Conservation (phyloP, 2,888 invertebrate genomes). For the Phaonia tiefii region DNA sequence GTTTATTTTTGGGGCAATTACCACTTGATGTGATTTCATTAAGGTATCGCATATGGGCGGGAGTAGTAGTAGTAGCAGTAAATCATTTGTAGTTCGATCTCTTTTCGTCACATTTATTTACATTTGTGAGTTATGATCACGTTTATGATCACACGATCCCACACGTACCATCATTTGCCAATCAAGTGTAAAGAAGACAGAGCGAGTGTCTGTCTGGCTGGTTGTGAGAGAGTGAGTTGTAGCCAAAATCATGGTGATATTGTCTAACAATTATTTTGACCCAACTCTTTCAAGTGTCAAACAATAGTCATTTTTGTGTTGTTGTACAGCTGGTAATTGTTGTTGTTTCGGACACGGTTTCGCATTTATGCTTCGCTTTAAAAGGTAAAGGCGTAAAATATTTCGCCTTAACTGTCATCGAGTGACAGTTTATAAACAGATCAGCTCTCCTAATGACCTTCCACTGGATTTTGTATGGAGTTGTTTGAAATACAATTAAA, state of each 20-base stretch:
- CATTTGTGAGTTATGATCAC: constrained; percentile 5
- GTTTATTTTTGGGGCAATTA: too few species aligned
- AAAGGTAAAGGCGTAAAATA: constrained; percentile 69
- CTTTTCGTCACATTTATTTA: constrained; percentile 8
- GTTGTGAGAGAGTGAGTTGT: too few species aligned
- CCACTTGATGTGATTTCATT: not conserved
- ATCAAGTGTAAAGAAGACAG: not conserved
- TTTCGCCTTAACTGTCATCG: constrained; percentile 63
- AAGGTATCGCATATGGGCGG: not conserved
- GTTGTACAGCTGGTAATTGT: constrained; percentile 18
- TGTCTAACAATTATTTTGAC: not conserved
- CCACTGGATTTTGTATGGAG: constrained; percentile 58
- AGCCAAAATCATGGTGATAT: too few species aligned
- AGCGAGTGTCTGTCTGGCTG: too few species aligned
- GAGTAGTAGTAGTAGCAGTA: not conserved
- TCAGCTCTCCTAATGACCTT: constrained; percentile 66
- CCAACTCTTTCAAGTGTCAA: constrained; percentile 43
- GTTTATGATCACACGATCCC: not conserved
- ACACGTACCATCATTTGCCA: not conserved
- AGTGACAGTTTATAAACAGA: constrained; percentile 64
- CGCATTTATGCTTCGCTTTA: constrained; percentile 27
- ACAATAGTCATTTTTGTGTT: constrained; percentile 14
- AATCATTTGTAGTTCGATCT: not conserved
- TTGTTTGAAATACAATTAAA: constrained; percentile 1
- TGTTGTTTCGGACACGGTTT: constrained; percentile 5